A percentile compares a stretch with the other conserved stretches of the same genome.
These are phyloP conservation scores for Motacilla alba DNA, from an alignment of 2,113 vertebrate species.

Conservation along the genomic window DNA sequence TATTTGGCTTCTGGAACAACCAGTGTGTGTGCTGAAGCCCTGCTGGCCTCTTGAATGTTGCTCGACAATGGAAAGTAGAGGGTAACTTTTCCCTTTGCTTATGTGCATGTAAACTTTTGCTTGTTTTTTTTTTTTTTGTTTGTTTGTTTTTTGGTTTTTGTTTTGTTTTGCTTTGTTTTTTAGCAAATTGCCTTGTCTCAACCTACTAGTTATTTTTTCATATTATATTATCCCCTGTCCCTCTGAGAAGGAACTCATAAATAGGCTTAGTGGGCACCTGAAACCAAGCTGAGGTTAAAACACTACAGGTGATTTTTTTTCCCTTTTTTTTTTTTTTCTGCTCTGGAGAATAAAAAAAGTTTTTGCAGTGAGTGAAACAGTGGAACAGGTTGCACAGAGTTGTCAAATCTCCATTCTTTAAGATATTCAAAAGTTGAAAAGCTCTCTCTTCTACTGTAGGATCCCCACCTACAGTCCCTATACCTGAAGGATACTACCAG, in stretches of 20 bases:
- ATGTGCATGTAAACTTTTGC: background rate
- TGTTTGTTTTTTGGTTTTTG: background rate
- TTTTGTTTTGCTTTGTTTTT: no score
- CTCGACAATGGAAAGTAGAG: background rate
- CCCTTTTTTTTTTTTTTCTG: fast-evolving
- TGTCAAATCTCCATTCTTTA: background rate
- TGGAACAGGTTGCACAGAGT: background rate
- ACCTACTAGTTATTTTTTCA: background rate
- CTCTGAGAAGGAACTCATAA: background rate
- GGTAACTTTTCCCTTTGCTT: background rate
- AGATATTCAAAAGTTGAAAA: background rate
- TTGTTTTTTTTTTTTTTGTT: no score
- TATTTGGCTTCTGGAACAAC: background rate
- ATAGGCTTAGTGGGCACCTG: background rate
- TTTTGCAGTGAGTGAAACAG: background rate
- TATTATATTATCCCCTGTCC: background rate
- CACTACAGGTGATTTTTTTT: no score
- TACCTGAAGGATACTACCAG: no score
- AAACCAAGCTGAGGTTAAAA: background rate
- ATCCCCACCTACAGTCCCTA: background rate
- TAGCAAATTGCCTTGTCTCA: background rate
- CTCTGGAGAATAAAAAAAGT: background rate
- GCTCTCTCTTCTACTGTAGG: background rate
- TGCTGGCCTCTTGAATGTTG: background rate
- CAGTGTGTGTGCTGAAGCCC: no score